These are phyloP conservation scores for Petrocephalus zakoni DNA, from an alignment of 2,113 vertebrate genomes.

Conservation along the genomic window DNA sequence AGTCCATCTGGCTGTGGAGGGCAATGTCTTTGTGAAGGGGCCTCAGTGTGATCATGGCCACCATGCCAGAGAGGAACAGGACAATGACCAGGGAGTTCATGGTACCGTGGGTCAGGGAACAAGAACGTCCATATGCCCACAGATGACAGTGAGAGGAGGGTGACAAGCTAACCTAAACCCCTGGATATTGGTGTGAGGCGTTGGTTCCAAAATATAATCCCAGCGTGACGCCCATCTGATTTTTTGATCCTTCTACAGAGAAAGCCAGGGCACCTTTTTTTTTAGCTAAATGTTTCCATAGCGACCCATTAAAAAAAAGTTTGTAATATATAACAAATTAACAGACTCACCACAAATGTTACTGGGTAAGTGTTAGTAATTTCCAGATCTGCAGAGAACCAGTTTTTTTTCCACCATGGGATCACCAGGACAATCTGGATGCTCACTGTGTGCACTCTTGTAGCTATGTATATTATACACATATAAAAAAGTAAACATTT, in stretches of 20 bases:
- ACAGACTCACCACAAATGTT: conserved; percentile 67
- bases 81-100: conserved; percentile 96
- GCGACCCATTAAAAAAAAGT: not conserved
- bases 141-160: not conserved
- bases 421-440: conserved; percentile 71
- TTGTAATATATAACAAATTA: not conserved
- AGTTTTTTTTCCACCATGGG: conserved; percentile 81
- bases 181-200: conserved; percentile 92
- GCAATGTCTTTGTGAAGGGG: conserved; percentile 93
- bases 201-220: conserved; percentile 94
- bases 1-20: conserved; percentile 91
- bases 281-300: not conserved
- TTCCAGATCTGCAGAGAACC: conserved; percentile 62
- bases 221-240: conserved; percentile 90
- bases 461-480: conserved; percentile 53
- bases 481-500: conserved; percentile 23
- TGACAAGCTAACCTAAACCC: conserved; percentile 79
- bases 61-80: conserved; percentile 90
- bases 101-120: conserved; percentile 59
- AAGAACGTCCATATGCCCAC: not conserved
- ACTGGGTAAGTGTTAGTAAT: conserved; percentile 81
- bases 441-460: conserved; percentile 67
- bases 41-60: conserved; percentile 90
- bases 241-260: conserved; percentile 68
- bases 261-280: not conserved